Conservation (phyloP, 2,113 vertebrate genomes). For the Nothobranchius furzeri region DNA sequence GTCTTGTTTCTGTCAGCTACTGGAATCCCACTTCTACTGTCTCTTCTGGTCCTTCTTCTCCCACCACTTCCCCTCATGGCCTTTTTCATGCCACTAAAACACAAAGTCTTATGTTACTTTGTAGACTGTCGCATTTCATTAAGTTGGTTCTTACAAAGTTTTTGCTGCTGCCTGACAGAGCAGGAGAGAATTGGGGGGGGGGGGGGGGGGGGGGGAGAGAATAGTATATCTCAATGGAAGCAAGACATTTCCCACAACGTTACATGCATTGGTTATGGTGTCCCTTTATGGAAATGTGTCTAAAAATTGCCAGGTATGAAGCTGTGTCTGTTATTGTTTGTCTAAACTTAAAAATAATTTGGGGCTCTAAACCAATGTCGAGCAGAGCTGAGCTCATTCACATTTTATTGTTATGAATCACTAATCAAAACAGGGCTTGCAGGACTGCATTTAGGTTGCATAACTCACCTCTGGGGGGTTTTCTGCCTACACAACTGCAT, state of each 20-base stretch:
- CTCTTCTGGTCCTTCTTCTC: conserved; percentile 38
- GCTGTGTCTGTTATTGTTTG: conserved; percentile 3
- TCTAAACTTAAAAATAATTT: conserved; percentile 18
- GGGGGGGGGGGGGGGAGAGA: too few relatives aligned
- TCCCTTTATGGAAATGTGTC: conserved; percentile 1
- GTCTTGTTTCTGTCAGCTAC: conserved; percentile 13
- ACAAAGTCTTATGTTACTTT: conserved; percentile 62
- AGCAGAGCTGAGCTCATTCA: conserved; percentile 32
- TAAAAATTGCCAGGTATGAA: neutral
- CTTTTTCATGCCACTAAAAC: conserved; percentile 44
- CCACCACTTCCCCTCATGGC: conserved; percentile 30
- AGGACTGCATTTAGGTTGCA: conserved; percentile 8
- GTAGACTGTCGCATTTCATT: conserved; percentile 56
- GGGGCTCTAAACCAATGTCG: conserved; percentile 13
- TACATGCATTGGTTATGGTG: conserved; percentile 17
- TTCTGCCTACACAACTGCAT: neutral
- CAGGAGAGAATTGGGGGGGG: conserved; percentile 60
- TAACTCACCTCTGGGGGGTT: conserved; percentile 7
- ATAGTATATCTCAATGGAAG: conserved; percentile 37
- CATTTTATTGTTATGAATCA: conserved; percentile 42
- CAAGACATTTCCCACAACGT: conserved; percentile 33
- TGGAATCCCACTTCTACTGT: conserved; percentile 41
- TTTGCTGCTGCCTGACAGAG: conserved; percentile 80
- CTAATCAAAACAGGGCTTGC: conserved; percentile 26
- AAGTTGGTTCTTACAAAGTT: conserved; percentile 44